These are phyloP conservation scores for Bombus pyrosoma DNA, from an alignment of 1,140 invertebrate species.

Conservation along the genomic window DNA sequence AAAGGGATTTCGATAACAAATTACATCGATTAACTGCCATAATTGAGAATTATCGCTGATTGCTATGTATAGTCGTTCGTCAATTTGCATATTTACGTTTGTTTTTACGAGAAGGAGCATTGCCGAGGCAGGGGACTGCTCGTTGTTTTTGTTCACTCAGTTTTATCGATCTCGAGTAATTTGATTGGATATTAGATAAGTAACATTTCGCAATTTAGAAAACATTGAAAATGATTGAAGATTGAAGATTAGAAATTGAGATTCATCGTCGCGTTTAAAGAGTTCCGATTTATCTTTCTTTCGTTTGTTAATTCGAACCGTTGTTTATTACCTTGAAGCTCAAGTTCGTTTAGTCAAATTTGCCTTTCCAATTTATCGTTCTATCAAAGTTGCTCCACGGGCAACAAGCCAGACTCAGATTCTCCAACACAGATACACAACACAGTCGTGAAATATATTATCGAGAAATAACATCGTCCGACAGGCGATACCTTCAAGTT, in stretches of 20 bases:
- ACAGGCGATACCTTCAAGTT: slow-evolving; percentile 23
- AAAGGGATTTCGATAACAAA: neutral
- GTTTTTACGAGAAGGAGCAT: neutral
- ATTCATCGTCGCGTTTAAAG: neutral
- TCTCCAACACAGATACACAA: neutral
- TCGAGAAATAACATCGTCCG: slow-evolving; percentile 9
- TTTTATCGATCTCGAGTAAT: neutral
- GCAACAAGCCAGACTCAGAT: neutral
- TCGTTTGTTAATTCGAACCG: neutral
- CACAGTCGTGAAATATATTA: neutral
- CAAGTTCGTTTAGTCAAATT: too few relatives aligned
- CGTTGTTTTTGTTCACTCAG: neutral
- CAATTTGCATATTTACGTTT: neutral
- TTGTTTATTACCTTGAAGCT: too few relatives aligned
- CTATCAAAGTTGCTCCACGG: neutral
- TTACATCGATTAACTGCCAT: too few relatives aligned
- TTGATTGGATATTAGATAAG: neutral
- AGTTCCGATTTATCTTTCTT: neutral
- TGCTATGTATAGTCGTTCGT: too few relatives aligned
- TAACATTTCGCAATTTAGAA: too few relatives aligned
- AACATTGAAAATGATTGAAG: neutral
- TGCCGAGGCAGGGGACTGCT: neutral
- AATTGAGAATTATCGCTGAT: too few relatives aligned
- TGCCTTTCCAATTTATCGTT: neutral
- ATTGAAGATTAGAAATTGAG: neutral